Percentiles rank a stretch among this genome's conserved stretches.
phyloP scores from a whole-genome alignment of 2,797 vertebrate species.

The Lacerta agilis region DNA sequence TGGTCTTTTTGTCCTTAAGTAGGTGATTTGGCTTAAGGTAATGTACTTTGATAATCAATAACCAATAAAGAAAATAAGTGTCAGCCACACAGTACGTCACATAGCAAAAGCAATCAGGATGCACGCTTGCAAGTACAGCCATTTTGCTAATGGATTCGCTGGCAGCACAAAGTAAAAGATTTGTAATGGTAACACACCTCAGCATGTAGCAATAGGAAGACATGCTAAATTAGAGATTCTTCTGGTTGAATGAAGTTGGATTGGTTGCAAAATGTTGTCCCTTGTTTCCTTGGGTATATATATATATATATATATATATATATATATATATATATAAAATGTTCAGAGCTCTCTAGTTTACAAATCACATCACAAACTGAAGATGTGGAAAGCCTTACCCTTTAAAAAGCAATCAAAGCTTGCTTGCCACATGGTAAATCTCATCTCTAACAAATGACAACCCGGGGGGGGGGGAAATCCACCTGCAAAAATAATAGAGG shows the following conservation, averaged over 20 bases:
- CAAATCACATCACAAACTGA: background rate
- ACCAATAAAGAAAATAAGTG: background rate
- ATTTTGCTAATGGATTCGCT: background rate
- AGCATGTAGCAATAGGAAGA: background rate
- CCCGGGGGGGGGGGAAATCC: background rate
- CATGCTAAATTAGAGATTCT: background rate
- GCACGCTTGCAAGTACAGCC: background rate
- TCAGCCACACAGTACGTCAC: fast-evolving
- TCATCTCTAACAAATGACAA: conserved; percentile 12
- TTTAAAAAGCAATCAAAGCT: background rate
- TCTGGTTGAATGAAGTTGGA: background rate
- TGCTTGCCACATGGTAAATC: conserved; percentile 9
- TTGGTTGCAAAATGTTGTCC: background rate
- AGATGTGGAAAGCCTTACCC: background rate
- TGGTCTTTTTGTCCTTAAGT: conserved; percentile 27
- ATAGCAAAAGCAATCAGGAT: background rate
- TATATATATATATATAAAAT: background rate
- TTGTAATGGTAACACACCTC: background rate
- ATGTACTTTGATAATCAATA: conserved; percentile 31
- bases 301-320: no score
- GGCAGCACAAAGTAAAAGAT: background rate
- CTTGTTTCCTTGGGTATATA: background rate
- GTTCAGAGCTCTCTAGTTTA: background rate
- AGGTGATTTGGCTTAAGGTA: background rate
- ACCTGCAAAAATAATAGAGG: background rate